Evolutionary conservation across 2,888 invertebrate species (phyloP), one percentile per base, ranked within the genome.

Genomic region (Cephalotes varians): DNA sequence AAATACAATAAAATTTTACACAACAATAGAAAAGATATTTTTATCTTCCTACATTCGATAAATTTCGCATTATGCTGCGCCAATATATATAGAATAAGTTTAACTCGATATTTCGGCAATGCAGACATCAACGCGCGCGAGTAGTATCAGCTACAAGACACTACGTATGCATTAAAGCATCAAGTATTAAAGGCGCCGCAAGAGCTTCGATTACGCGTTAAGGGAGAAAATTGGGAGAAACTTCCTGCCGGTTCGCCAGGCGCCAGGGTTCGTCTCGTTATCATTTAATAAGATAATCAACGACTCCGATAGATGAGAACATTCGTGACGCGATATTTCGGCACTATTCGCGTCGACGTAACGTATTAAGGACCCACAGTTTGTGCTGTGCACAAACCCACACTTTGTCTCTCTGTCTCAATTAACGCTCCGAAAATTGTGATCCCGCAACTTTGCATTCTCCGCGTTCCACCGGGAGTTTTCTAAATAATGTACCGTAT

Each of bases 371-470:
- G 25, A 25, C 5, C 25, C 25, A 31, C 40, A 31, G n/a, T n/a
- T n/a, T n/a, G n/a, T 44, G 51, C 18, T 15, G 31, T 18, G n/a
- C 34, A 34, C 9, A 12, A 34, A 37, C n/a, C 15, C 18, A 25
- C 18, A 6, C 40, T 9, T 18, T 40, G 15, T 40, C 25, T 40
- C 31, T 34, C 69, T 44, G 51, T 37, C 21, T 81, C 89, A 73
- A 89, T 88, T 89, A 89, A 86, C 84, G 77, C 86, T 86, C 73
- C 85, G 83, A 80, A 80, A 89, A 84, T 84, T 82, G 44, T n/a
- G n/a, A n/a, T 58, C 28, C 47, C 47, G 56, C 58, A 88, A 88
- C 74, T 85, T 85, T 49, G 56, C 58, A 47, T 18, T 21, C 37
- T 62, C 37, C 69, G 31, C 60, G n/a, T 31, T 65, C 86, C 81